A percentile compares a stretch with the other conserved stretches of the same genome.
Evolutionary conservation across 2,797 vertebrate genomes (phyloP).

Genomic region (Chloroceryle inda): DNA sequence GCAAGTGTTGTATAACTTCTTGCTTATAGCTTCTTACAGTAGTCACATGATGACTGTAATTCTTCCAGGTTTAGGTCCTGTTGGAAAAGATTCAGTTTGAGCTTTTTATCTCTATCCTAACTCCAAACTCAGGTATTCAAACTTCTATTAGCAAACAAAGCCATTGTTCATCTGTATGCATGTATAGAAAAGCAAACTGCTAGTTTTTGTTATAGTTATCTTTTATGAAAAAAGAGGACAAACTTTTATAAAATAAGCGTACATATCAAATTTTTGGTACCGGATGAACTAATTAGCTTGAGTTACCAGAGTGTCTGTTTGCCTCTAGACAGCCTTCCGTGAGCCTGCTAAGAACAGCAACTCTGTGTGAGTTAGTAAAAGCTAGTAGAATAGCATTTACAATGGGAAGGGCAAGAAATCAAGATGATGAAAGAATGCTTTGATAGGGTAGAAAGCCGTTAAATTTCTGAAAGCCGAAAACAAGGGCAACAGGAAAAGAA

Average conservation of each 20-base stretch:
- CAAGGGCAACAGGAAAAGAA: background rate
- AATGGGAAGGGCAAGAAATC: constrained; percentile 34
- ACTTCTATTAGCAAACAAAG: background rate
- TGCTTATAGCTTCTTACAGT: constrained; percentile 27
- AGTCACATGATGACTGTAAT: constrained; percentile 21
- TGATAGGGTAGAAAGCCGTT: background rate
- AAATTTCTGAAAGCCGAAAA: constrained; percentile 31
- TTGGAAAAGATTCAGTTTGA: constrained; percentile 63
- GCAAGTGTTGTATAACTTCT: constrained; percentile 52
- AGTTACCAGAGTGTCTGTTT: background rate
- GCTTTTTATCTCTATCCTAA: constrained; percentile 50
- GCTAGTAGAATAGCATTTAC: background rate
- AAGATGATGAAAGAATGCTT: constrained; percentile 44
- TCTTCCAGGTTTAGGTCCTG: constrained; percentile 71
- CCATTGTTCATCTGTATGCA: background rate
- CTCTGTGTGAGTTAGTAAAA: background rate
- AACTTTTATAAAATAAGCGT: background rate
- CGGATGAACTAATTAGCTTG: background rate
- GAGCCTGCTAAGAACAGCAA: background rate
- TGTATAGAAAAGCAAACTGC: background rate
- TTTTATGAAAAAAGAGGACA: background rate
- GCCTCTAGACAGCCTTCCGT: background rate
- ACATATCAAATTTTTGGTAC: background rate
- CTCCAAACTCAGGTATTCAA: constrained; percentile 17
- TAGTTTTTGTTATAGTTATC: background rate